Percentiles rank a stretch among this genome's conserved stretches.
These are phyloP conservation scores for Drosophila mojavensis DNA, from an alignment of 1,140 invertebrate species.

Conservation along the genomic window DNA sequence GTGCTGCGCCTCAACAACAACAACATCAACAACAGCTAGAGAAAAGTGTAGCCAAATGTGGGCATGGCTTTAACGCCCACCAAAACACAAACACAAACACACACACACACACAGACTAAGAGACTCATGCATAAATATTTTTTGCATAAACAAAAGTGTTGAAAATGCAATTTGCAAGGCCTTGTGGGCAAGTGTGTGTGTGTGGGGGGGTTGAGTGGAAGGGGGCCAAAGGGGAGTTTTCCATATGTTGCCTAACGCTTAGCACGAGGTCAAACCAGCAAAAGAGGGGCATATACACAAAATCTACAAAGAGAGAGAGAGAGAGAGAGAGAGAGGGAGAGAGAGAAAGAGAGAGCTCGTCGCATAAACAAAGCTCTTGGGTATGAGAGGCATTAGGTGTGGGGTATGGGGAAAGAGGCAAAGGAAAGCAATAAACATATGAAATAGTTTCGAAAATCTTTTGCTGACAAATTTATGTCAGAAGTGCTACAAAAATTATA, in stretches of 20 bases:
- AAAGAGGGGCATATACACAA: constrained; percentile 8
- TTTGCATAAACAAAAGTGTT: constrained; percentile 81
- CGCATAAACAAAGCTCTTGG: not conserved
- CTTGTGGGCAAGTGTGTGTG: constrained; percentile 7
- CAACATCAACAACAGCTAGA: not conserved
- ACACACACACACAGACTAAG: constrained; percentile 18
- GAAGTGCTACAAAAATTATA: too few relatives aligned
- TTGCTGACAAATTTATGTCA: too few relatives aligned
- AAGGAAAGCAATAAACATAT: too few relatives aligned
- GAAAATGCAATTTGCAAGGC: constrained; percentile 74
- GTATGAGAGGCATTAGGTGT: not conserved
- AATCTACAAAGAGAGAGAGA: not conserved
- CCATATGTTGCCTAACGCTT: constrained; percentile 31
- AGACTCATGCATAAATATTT: constrained; percentile 57
- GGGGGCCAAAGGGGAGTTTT: not conserved
- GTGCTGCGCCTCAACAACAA: constrained; percentile 7
- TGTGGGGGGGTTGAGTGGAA: not conserved
- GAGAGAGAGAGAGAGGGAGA: not conserved
- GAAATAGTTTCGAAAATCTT: too few relatives aligned
- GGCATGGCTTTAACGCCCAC: constrained; percentile 56
- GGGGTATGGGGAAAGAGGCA: not conserved
- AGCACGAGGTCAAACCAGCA: constrained; percentile 72
- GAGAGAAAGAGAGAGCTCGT: not conserved
- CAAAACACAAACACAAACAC: constrained; percentile 35
- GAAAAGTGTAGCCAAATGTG: constrained; percentile 32